Base-by-base conservation (phyloP, 2,888 invertebrate genomes). In the Gasteruption jaculator region DNA sequence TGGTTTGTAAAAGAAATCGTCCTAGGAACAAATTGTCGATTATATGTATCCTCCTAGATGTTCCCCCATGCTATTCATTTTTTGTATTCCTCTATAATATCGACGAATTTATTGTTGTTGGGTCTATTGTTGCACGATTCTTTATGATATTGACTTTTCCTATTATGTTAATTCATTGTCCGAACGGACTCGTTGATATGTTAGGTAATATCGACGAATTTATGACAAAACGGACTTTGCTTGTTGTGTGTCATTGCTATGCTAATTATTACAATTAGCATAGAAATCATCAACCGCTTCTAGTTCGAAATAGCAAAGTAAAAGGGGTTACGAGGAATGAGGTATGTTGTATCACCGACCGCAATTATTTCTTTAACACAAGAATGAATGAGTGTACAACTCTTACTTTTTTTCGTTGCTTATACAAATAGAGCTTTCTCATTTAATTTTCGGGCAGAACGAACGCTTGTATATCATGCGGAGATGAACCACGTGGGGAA, bases 61-160 rank as follows among this genome's bases (percentile, higher is more conserved):
- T n/a, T n/a, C n/a, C n/a, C n/a, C n/a, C n/a, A n/a, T n/a, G n/a
- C n/a, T n/a, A n/a, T n/a, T n/a, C n/a, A n/a, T n/a, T n/a, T n/a
- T n/a, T n/a, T n/a, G n/a, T n/a, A n/a, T n/a, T n/a, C n/a, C n/a
- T n/a, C n/a, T n/a, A n/a, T n/a, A n/a, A n/a, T 61, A 61, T 61
- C 61, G 56, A 61, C 56, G 56, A 61, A 61, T 61, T 62, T 58
- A 61, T 60, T 41, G 52, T 43, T 45, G 50, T 45, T 52, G 49
- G 51, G 51, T 43, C 57, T 48, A 55, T 59, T 59, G 58, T 57
- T 54, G 52, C 55, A 46, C 43, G 53, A 57, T 56, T 58, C 56
- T 66, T 68, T 67, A 68, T 57, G 66, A 67, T 66, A 68, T 65
- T 64, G 64, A 66, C 66, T 63, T 60, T 64, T 64, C 59, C 57